A percentile compares a stretch with the other conserved stretches of the same genome.
These are phyloP conservation scores for Brachionichthys hirsutus DNA, from an alignment of 2,113 vertebrate genomes.

Conservation along the genomic window DNA sequence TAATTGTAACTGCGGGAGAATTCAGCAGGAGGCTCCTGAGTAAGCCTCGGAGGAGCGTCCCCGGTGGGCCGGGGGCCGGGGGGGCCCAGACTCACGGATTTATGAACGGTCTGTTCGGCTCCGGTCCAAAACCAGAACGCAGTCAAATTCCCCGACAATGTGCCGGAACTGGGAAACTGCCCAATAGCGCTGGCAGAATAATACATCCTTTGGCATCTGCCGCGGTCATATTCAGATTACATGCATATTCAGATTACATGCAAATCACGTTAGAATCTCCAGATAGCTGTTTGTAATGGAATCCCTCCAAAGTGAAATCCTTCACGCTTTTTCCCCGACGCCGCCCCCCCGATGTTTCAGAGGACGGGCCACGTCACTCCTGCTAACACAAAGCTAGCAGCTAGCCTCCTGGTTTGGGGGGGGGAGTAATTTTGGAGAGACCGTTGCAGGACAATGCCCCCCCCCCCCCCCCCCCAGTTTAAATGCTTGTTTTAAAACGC, in stretches of 20 bases:
- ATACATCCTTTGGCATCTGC: constrained; percentile 19
- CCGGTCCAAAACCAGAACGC: background rate
- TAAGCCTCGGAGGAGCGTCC: background rate
- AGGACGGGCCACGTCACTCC: too few relatives aligned
- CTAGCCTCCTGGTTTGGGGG: too few relatives aligned
- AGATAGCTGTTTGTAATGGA: constrained; percentile 21
- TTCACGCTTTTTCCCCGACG: too few relatives aligned
- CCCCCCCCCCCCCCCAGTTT: background rate
- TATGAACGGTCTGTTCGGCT: constrained; percentile 7
- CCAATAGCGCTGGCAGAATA: constrained; percentile 9
- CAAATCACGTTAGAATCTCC: constrained; percentile 37
- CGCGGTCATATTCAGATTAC: constrained; percentile 22
- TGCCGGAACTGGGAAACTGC: constrained; percentile 31
- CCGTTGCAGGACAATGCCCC: background rate
- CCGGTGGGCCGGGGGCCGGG: too few relatives aligned
- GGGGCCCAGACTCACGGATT: background rate
- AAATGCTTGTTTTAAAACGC: constrained; percentile 18
- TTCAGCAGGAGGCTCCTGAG: too few relatives aligned
- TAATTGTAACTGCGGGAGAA: too few relatives aligned
- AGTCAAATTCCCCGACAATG: constrained; percentile 8
- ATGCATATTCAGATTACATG: constrained; percentile 31
- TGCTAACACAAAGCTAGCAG: too few relatives aligned
- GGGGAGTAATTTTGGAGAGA: background rate
- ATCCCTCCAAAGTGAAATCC: background rate
- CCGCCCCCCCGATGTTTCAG: constrained; percentile 14